Evolutionary conservation across 2,888 invertebrate species (phyloP), one percentile per base, ranked within the genome.

Genomic region (Drosophila affinis): DNA sequence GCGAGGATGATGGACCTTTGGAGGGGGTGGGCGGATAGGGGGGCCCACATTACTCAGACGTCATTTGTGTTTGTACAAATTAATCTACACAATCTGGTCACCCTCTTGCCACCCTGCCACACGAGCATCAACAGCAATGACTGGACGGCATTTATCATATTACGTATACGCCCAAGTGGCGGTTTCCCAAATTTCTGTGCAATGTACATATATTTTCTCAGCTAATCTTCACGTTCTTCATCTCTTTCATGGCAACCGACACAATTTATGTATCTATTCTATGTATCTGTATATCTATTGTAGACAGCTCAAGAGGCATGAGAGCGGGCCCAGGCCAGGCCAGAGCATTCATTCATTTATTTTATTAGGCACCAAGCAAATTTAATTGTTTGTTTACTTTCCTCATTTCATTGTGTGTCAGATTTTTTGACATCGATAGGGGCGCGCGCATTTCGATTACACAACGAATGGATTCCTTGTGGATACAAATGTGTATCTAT

Each of bases 321-420:
- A 29, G 21, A 39, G n/a, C 27, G 21, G 21, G 3, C 21, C 21
- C 21, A 21, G 21, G 34, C 24, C 45, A 34, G 10, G 48, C 32
- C 24, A 2, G 48, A 10, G 73, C 75, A 74, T 84, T 79, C 29
- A 29, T 29, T 83, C 76, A 86, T 85, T 78, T 86, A 79, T 85
- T 85, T 85, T 87, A 85, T 85, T 82, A 85, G 85, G 86, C 83
- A 75, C 81, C 76, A 79, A 87, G 78, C 76, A 83, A 57, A 85
- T 86, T 87, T 85, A 85, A 85, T 85, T 85, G 88, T 85, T 85
- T 85, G 85, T 87, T 85, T 85, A 87, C 85, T 76, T 83, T 83
- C 72, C 79, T 75, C 77, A 81, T 85, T 73, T 77, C 77, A 79
- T 75, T 85, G 79, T 82, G 78, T 87, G 88, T 87, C 85, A 81